These are phyloP conservation scores for Bergia puertoricense DNA, from an alignment of 92 coral and sea anemone genomes.

Conservation along the genomic window DNA sequence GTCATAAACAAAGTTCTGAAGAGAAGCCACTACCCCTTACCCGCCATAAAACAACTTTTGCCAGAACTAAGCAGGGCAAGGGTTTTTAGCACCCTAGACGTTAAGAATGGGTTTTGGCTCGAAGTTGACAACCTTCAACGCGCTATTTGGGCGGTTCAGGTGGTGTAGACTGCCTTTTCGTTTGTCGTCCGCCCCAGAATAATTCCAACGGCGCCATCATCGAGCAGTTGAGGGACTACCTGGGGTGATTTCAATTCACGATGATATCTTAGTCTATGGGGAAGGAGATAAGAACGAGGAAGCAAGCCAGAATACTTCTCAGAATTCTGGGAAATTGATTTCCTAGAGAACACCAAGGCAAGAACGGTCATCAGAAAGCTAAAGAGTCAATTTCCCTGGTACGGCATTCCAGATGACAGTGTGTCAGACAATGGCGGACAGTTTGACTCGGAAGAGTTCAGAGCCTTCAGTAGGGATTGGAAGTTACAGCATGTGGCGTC, in stretches of 20 bases:
- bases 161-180: slow-evolving; percentile 10
- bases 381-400: slow-evolving; percentile 1
- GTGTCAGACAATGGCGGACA: slow-evolving; percentile 20
- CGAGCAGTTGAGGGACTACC: slow-evolving; percentile 15
- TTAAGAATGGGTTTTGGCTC: slow-evolving; percentile 19
- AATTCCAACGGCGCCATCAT: slow-evolving; percentile 42
- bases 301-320: too few relatives aligned
- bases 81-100: slow-evolving; percentile 8
- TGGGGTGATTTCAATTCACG: slow-evolving; percentile 29
- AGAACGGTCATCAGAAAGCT: slow-evolving; percentile 11
- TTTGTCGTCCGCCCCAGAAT: slow-evolving; percentile 52
- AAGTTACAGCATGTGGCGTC: not conserved
- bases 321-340: slow-evolving; percentile 6
- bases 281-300: too few relatives aligned
- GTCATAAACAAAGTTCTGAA: too few relatives aligned
- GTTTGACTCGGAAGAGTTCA: not conserved
- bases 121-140: slow-evolving; percentile 43
- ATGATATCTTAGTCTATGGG: too few relatives aligned
- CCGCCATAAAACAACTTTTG: slow-evolving; percentile 41
- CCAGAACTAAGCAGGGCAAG: slow-evolving; percentile 37
- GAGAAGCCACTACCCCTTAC: not conserved
- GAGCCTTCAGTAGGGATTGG: slow-evolving; percentile 1
- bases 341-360: slow-evolving; percentile 2
- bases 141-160: slow-evolving; percentile 44
- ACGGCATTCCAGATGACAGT: slow-evolving; percentile 24